Evolutionary conservation across 2,797 vertebrate species (phyloP).

Genomic region (Cynopterus sphinx): DNA sequence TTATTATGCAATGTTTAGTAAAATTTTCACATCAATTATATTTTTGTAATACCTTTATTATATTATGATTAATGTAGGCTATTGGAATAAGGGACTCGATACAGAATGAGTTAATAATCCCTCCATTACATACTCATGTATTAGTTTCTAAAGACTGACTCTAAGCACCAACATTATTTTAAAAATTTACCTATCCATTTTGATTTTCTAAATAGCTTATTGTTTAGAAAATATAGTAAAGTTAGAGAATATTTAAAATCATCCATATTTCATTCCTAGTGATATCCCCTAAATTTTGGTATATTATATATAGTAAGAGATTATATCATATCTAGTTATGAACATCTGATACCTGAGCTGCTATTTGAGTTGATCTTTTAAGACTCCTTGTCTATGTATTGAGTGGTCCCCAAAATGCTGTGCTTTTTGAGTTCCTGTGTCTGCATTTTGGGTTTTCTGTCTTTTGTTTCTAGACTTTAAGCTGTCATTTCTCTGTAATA

Average conservation of each 20-base stretch:
- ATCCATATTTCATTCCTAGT: not conserved
- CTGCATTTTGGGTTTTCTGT: constrained; percentile 23
- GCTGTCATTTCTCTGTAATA: constrained; percentile 32
- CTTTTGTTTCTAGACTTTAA: constrained; percentile 34
- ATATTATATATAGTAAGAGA: constrained; percentile 13
- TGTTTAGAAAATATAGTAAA: constrained; percentile 11
- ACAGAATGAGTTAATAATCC: not conserved
- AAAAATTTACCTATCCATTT: constrained; percentile 8
- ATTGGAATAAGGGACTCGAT: constrained; percentile 67
- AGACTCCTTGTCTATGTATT: not conserved
- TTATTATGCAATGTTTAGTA: constrained; percentile 36
- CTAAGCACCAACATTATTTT: constrained; percentile 18
- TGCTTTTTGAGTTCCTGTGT: constrained; percentile 35
- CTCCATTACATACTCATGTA: not conserved
- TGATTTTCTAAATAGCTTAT: not conserved
- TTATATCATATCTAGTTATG: not conserved
- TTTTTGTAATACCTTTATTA: constrained; percentile 45
- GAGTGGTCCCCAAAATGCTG: not conserved
- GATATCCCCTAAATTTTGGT: not conserved
- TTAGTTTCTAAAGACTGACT: constrained; percentile 19
- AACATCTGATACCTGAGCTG: constrained; percentile 8
- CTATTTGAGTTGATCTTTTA: constrained; percentile 6
- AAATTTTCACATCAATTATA: constrained; percentile 23
- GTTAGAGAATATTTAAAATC: not conserved
- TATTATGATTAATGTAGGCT: not conserved